Percentiles rank a stretch among this genome's conserved stretches.
These are phyloP conservation scores for Malacoraja senta DNA, from an alignment of 2,797 vertebrate genomes.

Conservation along the genomic window DNA sequence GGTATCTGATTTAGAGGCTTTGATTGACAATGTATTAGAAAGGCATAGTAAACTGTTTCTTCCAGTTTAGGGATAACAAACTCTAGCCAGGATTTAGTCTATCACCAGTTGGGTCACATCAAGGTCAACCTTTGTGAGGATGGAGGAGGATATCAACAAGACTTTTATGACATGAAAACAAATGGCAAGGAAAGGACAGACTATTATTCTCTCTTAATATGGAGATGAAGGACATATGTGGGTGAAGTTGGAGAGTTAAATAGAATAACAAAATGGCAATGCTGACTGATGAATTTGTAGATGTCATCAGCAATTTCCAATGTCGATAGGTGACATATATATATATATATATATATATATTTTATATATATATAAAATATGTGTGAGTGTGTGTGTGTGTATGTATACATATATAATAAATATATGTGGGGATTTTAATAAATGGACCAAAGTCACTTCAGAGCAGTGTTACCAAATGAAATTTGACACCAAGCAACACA, in stretches of 20 bases:
- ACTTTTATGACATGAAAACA: background rate
- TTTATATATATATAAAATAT: too few relatives aligned
- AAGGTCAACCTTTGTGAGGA: background rate
- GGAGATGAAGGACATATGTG: background rate
- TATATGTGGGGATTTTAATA: background rate
- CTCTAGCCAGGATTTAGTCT: background rate
- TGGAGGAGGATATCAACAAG: background rate
- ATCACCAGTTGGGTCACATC: background rate
- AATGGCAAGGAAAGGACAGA: background rate
- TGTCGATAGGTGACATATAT: background rate
- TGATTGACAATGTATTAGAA: conserved; percentile 1
- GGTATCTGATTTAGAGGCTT: background rate
- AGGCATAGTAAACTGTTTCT: background rate
- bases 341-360: background rate
- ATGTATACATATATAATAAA: background rate
- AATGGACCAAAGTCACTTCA: background rate
- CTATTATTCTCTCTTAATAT: background rate
- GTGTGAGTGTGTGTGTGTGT: too few relatives aligned
- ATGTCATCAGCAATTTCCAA: background rate
- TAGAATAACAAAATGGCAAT: background rate
- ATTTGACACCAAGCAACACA: too few relatives aligned
- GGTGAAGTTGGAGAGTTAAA: conserved; percentile 5
- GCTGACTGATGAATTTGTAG: background rate
- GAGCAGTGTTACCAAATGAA: too few relatives aligned
- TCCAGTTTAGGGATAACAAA: background rate